Conservation (phyloP, 2,797 vertebrate species). For the Otolemur crassicaudatus region DNA sequence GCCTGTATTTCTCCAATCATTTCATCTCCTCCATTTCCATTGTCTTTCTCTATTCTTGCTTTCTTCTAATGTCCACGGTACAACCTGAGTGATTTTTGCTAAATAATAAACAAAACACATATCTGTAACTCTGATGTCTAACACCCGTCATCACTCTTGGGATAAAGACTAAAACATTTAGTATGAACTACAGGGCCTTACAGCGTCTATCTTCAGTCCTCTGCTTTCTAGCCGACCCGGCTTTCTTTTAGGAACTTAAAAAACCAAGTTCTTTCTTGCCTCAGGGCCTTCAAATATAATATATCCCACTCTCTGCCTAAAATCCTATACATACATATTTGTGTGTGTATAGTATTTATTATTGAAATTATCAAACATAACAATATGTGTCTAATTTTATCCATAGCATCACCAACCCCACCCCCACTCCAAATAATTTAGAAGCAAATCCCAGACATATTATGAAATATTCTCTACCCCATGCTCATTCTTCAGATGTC, state of each 20-base stretch:
- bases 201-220: background rate
- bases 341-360: background rate
- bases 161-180: background rate
- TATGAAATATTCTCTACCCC: background rate
- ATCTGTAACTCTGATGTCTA: background rate
- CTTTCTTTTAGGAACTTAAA: background rate
- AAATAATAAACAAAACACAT: background rate
- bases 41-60: background rate
- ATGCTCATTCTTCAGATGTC: background rate
- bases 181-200: no score
- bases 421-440: background rate
- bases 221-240: background rate
- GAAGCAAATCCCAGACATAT: background rate
- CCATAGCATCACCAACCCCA: background rate
- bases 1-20: background rate
- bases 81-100: background rate
- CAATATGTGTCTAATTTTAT: conserved; percentile 14
- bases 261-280: background rate
- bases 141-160: background rate
- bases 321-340: background rate
- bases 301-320: background rate
- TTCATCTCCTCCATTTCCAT: background rate
- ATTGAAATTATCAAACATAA: conserved; percentile 23
- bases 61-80: background rate
- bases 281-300: background rate